These are phyloP conservation scores for Aphelinus atriplicis DNA, from an alignment of 1,140 invertebrate species.

Conservation along the genomic window DNA sequence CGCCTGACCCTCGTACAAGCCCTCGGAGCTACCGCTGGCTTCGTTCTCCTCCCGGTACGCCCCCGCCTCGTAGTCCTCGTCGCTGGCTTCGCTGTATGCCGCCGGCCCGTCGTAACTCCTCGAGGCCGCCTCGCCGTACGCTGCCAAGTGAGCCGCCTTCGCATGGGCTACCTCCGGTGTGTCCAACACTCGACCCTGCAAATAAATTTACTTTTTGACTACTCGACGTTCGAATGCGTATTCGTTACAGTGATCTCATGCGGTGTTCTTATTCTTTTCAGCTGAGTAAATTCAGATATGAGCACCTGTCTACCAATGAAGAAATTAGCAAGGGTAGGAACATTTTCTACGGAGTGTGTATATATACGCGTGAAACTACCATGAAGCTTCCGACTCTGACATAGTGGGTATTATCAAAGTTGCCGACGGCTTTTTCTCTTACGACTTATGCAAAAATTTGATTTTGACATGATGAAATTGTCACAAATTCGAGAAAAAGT, in stretches of 20 bases:
- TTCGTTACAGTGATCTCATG: no score
- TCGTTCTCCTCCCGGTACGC: constrained; percentile 1
- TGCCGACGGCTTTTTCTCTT: no score
- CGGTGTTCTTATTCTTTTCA: no score
- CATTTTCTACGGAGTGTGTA: no score
- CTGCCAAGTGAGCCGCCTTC: constrained; percentile 53
- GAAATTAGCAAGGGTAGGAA: no score
- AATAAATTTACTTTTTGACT: not conserved
- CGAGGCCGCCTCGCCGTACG: constrained; percentile 42
- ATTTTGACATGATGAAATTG: not conserved
- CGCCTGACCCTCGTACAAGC: constrained; percentile 1
- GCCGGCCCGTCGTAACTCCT: constrained; percentile 15
- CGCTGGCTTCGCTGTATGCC: not conserved
- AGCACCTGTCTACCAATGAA: no score
- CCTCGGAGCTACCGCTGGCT: not conserved
- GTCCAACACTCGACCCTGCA: constrained; percentile 49
- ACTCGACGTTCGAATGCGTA: no score
- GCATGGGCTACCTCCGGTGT: constrained; percentile 56
- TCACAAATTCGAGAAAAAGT: not conserved
- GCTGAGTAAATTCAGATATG: no score
- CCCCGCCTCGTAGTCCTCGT: not conserved
- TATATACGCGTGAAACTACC: no score
- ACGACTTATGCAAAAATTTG: no score
- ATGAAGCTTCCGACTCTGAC: no score
- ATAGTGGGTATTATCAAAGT: no score